Base-by-base conservation (phyloP, 2,113 vertebrate species). In the Capreolus pygargus region DNA sequence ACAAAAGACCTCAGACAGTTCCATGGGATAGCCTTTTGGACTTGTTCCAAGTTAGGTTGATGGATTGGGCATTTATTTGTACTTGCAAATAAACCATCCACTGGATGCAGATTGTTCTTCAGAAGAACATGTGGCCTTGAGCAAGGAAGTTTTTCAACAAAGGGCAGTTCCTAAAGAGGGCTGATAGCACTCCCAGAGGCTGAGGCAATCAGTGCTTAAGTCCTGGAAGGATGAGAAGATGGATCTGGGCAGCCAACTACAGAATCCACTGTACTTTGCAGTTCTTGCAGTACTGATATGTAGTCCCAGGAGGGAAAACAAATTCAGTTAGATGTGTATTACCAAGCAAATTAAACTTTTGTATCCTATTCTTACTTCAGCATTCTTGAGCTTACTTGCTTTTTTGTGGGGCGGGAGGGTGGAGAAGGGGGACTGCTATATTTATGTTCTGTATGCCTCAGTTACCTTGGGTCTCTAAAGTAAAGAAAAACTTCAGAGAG, bases 401-500 rank as follows among this genome's bases (percentile, higher is more conserved):
- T 70, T 36, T 33, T 70, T 28, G 67, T 81, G 28, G 19, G n/a
- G 14, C 0, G 7, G 43, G 4, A 21, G 10, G 19, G 10, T 23
- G 7, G 1, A 50, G 6, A 28, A 27, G 33, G 17, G 43, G 4
- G 16, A 8, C 7, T 15, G 39, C 55, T 96, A 74, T 16, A 84
- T 83, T 94, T 86, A 94, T 52, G 27, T 86, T 94, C 55, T 60
- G 50, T 86, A 83, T 50, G 47, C 55, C 61, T 95, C 52, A 64
- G 25, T 81, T 94, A 76, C 17, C 39, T 52, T 89, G 83, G 60
- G 74, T 96, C 70, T 50, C 84, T 86, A 86, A 89, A 97, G n/a
- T 86, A 86, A 96, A 96, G 70, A 86, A 96, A 92, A 83, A 13
- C 84, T 92, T 94, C 55, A 89, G 47, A 89, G n/a, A 70, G 25